These are phyloP conservation scores for Eupsilia transversa DNA, from an alignment of 2,888 invertebrate genomes.

Conservation along the genomic window DNA sequence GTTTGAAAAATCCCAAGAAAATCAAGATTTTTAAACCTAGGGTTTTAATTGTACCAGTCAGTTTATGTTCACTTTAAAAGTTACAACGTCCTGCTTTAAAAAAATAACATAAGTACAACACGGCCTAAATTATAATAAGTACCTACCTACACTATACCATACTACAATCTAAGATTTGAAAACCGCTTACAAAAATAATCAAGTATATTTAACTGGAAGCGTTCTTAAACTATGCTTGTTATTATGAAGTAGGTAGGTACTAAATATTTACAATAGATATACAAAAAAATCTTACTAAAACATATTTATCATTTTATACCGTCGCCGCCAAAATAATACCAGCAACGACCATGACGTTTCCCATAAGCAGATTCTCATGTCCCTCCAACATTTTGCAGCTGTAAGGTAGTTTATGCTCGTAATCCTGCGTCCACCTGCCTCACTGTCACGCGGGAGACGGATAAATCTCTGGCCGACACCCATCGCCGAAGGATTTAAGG, in stretches of 20 bases:
- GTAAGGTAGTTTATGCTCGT: constrained; percentile 58
- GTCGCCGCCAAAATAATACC: constrained; percentile 2
- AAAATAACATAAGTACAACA: no score
- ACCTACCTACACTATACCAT: no score
- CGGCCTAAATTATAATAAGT: no score
- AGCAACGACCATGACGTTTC: constrained; percentile 9
- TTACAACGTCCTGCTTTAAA: not conserved
- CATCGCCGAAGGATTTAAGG: constrained; percentile 61
- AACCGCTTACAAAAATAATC: not conserved
- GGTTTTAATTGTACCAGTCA: not conserved
- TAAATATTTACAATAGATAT: no score
- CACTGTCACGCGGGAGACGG: constrained; percentile 77
- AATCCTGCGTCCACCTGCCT: constrained; percentile 70
- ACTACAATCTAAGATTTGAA: not conserved
- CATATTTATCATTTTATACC: not conserved
- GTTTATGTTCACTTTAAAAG: not conserved
- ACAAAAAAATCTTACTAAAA: not conserved
- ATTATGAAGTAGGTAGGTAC: no score
- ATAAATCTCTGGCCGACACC: constrained; percentile 74
- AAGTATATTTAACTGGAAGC: not conserved
- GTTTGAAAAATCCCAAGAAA: no score
- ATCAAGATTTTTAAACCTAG: not conserved
- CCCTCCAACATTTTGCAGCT: constrained; percentile 40
- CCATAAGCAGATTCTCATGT: constrained; percentile 45
- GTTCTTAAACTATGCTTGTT: not conserved